Evolutionary conservation across 2,888 invertebrate species (phyloP), one percentile per base, ranked within the genome.

Genomic region (Tinea pellionella): DNA sequence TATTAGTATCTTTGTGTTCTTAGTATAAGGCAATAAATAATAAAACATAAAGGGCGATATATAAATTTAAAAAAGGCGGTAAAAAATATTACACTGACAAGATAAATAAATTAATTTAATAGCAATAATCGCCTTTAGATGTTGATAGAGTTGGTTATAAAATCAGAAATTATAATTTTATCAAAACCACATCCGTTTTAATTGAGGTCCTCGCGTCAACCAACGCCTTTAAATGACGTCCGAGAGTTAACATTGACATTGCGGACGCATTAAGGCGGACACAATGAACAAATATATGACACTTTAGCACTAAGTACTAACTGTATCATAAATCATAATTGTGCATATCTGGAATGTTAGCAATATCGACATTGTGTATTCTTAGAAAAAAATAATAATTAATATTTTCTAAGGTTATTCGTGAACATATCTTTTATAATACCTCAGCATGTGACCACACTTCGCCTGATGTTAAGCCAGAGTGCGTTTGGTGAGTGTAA

Each of bases 101-200:
- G 37, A 37, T 37, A 2, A 37, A 37, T 37, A 12, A 9, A 37
- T 12, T 37, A 37, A 37, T 37, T 6, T n/a, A 30, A 30, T 30
- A 30, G 4, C 37, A 37, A 37, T 37, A 37, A 9, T 9, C 9
- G 37, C n/a, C 37, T 12, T 37, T 37, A 37, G 1, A n/a, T 47
- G 47, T 47, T 47, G 47, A 47, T 47, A 16, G 12, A 15, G 47
- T 47, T 16, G 47, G 15, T 47, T 3, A 57, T 57, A 57, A 78
- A 80, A 78, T 79, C 76, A 76, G 69, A 72, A 74, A 76, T 75
- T 65, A 73, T 78, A 75, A 78, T 76, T 74, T 75, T 74, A 76
- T 4, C 12, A 55, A 24, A 55, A 69, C 74, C 63, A 79, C 74
- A 85, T 85, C 84, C 84, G 84, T 81, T 82, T 83, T 75, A 72